A percentile compares a stretch with the other conserved stretches of the same genome.
phyloP scores from a whole-genome alignment of 1,140 invertebrate species.

The Chymomyza costata region DNA sequence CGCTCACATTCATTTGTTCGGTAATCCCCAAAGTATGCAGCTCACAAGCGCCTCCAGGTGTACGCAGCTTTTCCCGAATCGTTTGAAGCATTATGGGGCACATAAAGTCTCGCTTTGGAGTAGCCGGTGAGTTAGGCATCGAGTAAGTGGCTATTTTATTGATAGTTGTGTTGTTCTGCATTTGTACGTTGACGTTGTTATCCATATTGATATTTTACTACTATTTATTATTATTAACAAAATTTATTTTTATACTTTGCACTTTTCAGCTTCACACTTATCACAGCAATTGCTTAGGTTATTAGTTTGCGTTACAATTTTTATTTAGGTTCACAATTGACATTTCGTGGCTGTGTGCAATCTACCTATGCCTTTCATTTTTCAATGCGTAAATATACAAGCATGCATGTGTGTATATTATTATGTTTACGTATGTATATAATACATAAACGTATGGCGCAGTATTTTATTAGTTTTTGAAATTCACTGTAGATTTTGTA shows the following conservation, averaged over 20 bases:
- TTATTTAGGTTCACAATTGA: conserved; percentile 55
- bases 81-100: conserved; percentile 53
- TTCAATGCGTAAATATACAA: conserved; percentile 22
- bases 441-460: background rate
- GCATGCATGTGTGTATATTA: conserved; percentile 5
- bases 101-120: conserved; percentile 57
- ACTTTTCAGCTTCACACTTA: conserved; percentile 33
- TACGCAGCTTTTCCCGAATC: conserved; percentile 53
- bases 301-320: conserved; percentile 30
- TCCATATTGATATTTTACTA: conserved; percentile 54
- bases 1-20: conserved; percentile 32
- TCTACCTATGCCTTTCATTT: conserved; percentile 31
- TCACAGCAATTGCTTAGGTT: conserved; percentile 35
- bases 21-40: conserved; percentile 45
- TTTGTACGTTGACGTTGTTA: conserved; percentile 50
- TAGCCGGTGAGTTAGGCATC: conserved; percentile 32
- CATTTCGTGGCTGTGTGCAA: conserved; percentile 45
- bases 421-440: conserved; percentile 1
- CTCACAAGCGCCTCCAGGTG: conserved; percentile 52
- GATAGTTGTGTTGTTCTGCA: conserved; percentile 17
- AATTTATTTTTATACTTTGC: conserved; percentile 7
- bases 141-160: conserved; percentile 56
- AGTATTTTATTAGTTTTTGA: no score
- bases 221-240: conserved; percentile 30
- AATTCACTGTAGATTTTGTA: no score